Conservation (phyloP, 2,113 vertebrate species). For the Tretioscincus oriximinensis region DNA sequence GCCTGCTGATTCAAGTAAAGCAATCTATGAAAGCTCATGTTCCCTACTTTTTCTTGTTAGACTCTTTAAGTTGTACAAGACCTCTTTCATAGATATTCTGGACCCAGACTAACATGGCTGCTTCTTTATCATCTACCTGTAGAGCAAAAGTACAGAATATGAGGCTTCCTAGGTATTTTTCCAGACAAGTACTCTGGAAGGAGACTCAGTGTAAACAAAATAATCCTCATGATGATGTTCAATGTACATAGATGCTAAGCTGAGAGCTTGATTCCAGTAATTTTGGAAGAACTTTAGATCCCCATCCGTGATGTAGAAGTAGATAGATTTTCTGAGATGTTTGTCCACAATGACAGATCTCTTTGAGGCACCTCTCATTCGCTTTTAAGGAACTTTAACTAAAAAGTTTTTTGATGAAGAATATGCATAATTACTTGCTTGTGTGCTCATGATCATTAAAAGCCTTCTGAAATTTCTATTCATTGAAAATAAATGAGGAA, state of each 20-base stretch:
- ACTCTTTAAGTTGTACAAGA: too few species aligned
- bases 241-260: too few species aligned
- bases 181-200: not conserved
- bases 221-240: too few species aligned
- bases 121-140: not conserved
- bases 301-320: not conserved
- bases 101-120: too few species aligned
- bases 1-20: too few species aligned
- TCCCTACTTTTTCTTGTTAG: too few species aligned
- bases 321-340: not conserved
- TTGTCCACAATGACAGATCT: not conserved
- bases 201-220: too few species aligned
- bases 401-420: slow-evolving; percentile 5
- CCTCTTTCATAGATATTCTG: too few species aligned
- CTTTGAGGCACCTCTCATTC: not conserved
- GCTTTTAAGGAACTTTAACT: not conserved
- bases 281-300: not conserved
- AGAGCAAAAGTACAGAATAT: not conserved
- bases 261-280: not conserved
- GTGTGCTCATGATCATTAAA: not conserved
- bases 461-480: not conserved
- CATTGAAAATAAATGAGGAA: not conserved
- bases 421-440: not conserved
- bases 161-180: not conserved
- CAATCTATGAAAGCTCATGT: too few species aligned